Conservation (phyloP, 2,888 invertebrate species). For the Oscheius sp. region DNA sequence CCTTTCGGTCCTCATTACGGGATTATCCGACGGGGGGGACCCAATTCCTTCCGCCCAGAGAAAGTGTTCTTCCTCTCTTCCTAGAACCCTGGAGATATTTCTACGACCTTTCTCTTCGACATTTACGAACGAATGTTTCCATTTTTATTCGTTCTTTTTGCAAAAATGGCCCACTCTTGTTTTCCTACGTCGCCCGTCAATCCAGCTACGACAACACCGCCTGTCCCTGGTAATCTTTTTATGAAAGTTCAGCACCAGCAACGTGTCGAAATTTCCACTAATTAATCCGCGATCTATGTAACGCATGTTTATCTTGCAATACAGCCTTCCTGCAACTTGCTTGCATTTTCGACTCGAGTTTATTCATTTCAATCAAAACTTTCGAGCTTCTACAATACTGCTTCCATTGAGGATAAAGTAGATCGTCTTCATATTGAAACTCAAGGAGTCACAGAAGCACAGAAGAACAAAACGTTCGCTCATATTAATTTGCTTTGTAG, state of each 20-base stretch:
- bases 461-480: background rate
- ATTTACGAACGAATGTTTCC: background rate
- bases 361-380: no score
- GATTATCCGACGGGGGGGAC: constrained; percentile 16
- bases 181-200: background rate
- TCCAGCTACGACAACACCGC: background rate
- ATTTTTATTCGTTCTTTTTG: background rate
- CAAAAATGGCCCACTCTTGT: background rate
- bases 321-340: no score
- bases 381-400: no score
- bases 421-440: no score
- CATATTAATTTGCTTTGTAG: background rate
- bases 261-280: no score
- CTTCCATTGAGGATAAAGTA: no score
- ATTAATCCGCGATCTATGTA: no score
- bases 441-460: no score
- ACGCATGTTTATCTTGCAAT: background rate
- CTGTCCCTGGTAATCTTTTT: background rate
- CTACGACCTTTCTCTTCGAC: background rate
- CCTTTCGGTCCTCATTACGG: background rate
- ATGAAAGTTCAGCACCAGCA: no score
- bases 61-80: background rate
- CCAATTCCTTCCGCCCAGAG: background rate
- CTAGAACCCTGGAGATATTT: background rate
- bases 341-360: no score